phyloP scores from a whole-genome alignment of 2,888 invertebrate genomes.

The Parascotia fuliginaria region DNA sequence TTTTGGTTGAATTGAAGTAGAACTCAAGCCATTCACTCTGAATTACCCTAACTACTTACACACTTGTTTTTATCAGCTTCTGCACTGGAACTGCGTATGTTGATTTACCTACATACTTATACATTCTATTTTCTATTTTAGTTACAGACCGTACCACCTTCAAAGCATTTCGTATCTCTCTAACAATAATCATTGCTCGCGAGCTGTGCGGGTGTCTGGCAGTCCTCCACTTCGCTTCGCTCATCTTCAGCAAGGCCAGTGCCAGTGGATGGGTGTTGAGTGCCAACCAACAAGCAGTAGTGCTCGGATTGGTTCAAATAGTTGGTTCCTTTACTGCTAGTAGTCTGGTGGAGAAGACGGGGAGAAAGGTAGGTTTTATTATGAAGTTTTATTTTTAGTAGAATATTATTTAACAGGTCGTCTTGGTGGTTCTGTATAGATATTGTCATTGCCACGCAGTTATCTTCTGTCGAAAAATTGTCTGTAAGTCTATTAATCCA shows the following conservation, averaged over 20 bases:
- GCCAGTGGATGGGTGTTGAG: constrained; percentile 61
- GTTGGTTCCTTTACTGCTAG: constrained; percentile 76
- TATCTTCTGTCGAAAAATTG: too few relatives aligned
- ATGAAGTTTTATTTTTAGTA: too few relatives aligned
- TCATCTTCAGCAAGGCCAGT: constrained; percentile 75
- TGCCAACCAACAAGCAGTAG: constrained; percentile 73
- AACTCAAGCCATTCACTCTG: too few relatives aligned
- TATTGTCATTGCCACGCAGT: too few relatives aligned
- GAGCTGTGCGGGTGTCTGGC: constrained; percentile 80
- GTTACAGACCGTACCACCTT: constrained; percentile 72
- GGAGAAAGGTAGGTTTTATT: constrained; percentile 76
- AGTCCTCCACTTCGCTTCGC: constrained; percentile 76
- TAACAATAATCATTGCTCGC: constrained; percentile 72
- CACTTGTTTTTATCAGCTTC: too few relatives aligned
- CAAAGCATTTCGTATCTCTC: constrained; percentile 84
- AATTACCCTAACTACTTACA: too few relatives aligned
- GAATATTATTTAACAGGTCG: too few relatives aligned
- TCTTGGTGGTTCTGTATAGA: too few relatives aligned
- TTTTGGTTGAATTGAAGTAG: too few relatives aligned
- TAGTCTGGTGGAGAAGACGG: constrained; percentile 71
- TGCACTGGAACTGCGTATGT: too few relatives aligned
- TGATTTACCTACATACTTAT: too few relatives aligned
- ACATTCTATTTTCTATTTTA: constrained; percentile 31
- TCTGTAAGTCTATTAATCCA: too few relatives aligned
- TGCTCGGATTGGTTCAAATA: constrained; percentile 72